These are phyloP conservation scores for Eremobia ochroleuca DNA, from an alignment of 2,888 invertebrate species.

Conservation along the genomic window DNA sequence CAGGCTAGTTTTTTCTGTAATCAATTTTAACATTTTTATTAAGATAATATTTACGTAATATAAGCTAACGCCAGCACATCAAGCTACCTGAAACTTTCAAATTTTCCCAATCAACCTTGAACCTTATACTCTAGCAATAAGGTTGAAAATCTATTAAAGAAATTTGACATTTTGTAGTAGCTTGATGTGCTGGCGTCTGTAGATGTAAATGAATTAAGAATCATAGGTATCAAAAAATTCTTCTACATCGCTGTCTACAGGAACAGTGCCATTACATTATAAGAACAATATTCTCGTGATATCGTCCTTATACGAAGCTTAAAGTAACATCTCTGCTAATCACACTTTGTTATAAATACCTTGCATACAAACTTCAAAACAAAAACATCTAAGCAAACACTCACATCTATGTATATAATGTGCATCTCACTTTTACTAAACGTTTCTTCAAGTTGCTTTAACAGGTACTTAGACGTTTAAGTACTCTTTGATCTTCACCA, in stretches of 20 bases:
- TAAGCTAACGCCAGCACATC: too few species aligned
- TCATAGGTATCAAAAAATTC: background rate
- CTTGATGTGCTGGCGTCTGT: too few species aligned
- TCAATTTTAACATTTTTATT: too few species aligned
- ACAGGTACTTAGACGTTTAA: constrained; percentile 30
- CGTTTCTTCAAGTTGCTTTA: constrained; percentile 28
- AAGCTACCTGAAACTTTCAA: too few species aligned
- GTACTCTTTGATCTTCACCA: constrained; percentile 39
- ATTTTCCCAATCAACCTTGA: too few species aligned
- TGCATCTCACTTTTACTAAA: constrained; percentile 22
- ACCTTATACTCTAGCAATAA: too few species aligned
- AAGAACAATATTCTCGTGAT: too few species aligned
- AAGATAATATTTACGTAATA: too few species aligned
- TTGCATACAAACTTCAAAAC: background rate
- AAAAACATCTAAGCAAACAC: background rate
- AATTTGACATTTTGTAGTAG: too few species aligned
- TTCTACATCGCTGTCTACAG: background rate
- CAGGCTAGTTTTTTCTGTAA: background rate
- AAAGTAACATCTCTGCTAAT: too few species aligned
- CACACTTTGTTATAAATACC: background rate
- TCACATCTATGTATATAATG: background rate
- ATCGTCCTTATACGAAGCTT: background rate
- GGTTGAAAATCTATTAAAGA: too few species aligned
- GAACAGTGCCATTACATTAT: too few species aligned
- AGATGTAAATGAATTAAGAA: background rate